A percentile compares a stretch with the other conserved stretches of the same genome.
phyloP scores from a whole-genome alignment of 2,888 invertebrate species.

The Diarsia rubi region DNA sequence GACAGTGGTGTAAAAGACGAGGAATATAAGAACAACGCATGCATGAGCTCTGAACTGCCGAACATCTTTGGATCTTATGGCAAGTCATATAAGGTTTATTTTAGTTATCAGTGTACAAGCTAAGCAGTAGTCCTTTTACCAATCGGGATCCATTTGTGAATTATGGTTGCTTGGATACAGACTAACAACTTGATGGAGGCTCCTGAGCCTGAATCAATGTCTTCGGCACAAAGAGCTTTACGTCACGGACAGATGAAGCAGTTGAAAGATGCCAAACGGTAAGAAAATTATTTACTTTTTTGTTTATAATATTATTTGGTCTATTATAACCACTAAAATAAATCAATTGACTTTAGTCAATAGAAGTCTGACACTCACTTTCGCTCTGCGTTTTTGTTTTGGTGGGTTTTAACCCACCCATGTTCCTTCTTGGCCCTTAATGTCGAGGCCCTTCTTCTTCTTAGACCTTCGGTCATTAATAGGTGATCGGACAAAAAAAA shows the following conservation, averaged over 20 bases:
- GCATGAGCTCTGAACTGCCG: constrained; percentile 93
- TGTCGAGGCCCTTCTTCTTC: too few species aligned
- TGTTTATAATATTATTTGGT: constrained; percentile 10
- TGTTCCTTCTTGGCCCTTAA: too few species aligned
- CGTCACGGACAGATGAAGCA: constrained; percentile 97
- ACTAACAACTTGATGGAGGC: constrained; percentile 92
- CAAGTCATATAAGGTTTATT: neutral
- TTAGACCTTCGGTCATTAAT: too few species aligned
- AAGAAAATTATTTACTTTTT: constrained; percentile 2
- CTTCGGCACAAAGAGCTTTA: constrained; percentile 94
- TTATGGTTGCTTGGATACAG: constrained; percentile 73
- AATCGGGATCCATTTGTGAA: neutral
- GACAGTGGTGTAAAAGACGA: constrained; percentile 96
- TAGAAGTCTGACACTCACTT: too few species aligned
- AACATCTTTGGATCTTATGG: neutral
- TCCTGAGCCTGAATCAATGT: constrained; percentile 87
- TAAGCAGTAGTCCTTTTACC: neutral
- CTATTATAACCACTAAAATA: too few species aligned
- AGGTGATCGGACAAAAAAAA: too few species aligned
- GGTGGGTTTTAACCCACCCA: too few species aligned
- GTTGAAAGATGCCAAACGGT: constrained; percentile 94
- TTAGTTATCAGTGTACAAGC: neutral
- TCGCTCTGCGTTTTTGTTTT: too few species aligned
- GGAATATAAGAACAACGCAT: constrained; percentile 99
- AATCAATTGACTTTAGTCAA: too few species aligned